Percentiles rank a stretch among this genome's conserved stretches.
These are phyloP conservation scores for Sminthurinus signatus DNA, from an alignment of 1,140 invertebrate genomes.

Conservation along the genomic window DNA sequence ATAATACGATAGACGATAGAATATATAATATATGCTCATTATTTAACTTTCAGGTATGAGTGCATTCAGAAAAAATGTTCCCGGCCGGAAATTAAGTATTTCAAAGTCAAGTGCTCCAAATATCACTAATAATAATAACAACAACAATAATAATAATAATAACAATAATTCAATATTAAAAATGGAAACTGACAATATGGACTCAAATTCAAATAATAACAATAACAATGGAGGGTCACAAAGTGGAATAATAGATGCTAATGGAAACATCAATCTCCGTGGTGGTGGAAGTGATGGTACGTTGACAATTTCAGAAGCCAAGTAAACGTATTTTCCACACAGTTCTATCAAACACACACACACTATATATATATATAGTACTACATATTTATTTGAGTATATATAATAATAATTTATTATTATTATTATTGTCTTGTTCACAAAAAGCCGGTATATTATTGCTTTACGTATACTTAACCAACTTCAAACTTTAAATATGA, in stretches of 20 bases:
- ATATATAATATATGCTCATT: no score
- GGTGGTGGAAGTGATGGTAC: conserved; percentile 35
- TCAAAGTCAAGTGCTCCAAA: conserved; percentile 32
- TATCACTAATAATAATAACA: conserved; percentile 39
- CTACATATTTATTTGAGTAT: no score
- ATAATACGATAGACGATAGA: no score
- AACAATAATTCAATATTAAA: conserved; percentile 33
- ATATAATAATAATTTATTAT: conserved; percentile 14
- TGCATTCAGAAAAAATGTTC: conserved; percentile 40
- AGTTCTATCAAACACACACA: no score
- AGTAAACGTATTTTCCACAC: no score
- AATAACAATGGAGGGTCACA: conserved; percentile 2
- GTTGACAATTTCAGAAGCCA: conserved; percentile 39
- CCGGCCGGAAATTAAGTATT: conserved; percentile 39
- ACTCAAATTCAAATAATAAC: conserved; percentile 4
- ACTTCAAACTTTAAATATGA: neutral
- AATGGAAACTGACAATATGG: conserved; percentile 21
- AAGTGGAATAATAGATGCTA: conserved; percentile 27
- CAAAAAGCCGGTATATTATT: conserved; percentile 1
- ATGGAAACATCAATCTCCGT: conserved; percentile 37
- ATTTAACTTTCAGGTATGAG: no score
- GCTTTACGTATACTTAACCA: conserved; percentile 11
- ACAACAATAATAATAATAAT: conserved; percentile 37
- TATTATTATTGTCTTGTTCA: conserved; percentile 3
- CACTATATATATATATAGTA: no score